A percentile compares a stretch with the other conserved stretches of the same genome.
Evolutionary conservation across 2,888 invertebrate species (phyloP).

Genomic region (Drosophila limbata): DNA sequence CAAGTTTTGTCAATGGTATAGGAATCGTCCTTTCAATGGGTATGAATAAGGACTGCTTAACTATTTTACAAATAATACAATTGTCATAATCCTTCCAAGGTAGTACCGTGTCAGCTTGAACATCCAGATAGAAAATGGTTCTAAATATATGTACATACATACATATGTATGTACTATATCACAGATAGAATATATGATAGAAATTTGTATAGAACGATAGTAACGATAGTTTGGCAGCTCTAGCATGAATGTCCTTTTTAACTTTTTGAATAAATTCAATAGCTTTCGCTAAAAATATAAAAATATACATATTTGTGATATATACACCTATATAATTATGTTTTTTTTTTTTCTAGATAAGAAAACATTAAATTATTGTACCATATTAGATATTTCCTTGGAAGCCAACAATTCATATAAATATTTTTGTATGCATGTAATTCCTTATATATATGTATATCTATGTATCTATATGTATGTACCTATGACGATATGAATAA

Average conservation of each 20-base stretch:
- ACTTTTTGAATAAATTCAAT: constrained; percentile 21
- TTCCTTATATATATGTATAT: constrained; percentile 41
- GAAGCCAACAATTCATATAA: constrained; percentile 55
- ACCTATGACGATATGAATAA: constrained; percentile 34
- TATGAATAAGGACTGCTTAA: constrained; percentile 9
- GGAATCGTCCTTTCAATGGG: constrained; percentile 13
- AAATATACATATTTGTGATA: constrained; percentile 73
- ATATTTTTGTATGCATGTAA: constrained; percentile 72
- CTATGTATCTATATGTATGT: constrained; percentile 25
- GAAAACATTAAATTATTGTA: constrained; percentile 68
- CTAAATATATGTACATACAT: background rate
- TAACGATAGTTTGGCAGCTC: constrained; percentile 7
- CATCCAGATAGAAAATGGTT: background rate
- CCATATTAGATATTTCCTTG: constrained; percentile 63
- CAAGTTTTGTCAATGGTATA: constrained; percentile 8
- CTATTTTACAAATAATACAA: background rate
- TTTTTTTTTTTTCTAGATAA: constrained; percentile 39
- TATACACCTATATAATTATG: constrained; percentile 61
- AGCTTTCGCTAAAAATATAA: constrained; percentile 53
- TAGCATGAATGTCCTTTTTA: constrained; percentile 17
- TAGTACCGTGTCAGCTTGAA: constrained; percentile 1
- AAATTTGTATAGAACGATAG: background rate
- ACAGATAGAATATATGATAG: background rate
- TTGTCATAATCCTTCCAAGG: constrained; percentile 7
- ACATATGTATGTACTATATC: too few relatives aligned